These are phyloP conservation scores for Schizopygopsis malacanthus DNA, from an alignment of 2,797 vertebrate genomes.

Conservation along the genomic window DNA sequence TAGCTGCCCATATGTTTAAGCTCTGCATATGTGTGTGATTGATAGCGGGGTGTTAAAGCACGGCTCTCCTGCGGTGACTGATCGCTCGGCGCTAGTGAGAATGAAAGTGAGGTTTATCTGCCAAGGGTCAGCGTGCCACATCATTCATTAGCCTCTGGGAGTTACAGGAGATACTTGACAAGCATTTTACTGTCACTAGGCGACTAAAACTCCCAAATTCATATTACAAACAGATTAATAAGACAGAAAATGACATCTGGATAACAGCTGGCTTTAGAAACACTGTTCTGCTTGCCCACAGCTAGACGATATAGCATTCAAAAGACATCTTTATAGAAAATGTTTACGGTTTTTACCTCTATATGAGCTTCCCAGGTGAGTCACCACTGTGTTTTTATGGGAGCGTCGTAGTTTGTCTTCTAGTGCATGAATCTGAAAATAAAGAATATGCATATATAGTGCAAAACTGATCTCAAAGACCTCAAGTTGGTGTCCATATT, in stretches of 20 bases:
- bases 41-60: slow-evolving; percentile 37
- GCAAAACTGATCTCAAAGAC: neutral
- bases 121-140: slow-evolving; percentile 37
- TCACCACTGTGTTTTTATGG: slow-evolving; percentile 84
- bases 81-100: neutral
- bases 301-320: neutral
- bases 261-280: slow-evolving; percentile 7
- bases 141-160: slow-evolving; percentile 34
- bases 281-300: neutral
- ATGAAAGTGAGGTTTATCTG: slow-evolving; percentile 17
- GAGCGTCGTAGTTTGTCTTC: slow-evolving; percentile 89
- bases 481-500: neutral
- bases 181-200: slow-evolving; percentile 8
- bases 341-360: slow-evolving; percentile 79
- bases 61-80: slow-evolving; percentile 26
- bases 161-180: slow-evolving; percentile 27
- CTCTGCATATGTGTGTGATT: slow-evolving; percentile 42
- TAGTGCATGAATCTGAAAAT: slow-evolving; percentile 87
- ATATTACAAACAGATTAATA: slow-evolving; percentile 15
- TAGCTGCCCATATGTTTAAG: slow-evolving; percentile 40
- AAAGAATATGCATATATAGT: slow-evolving; percentile 52
- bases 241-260: slow-evolving; percentile 21
- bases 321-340: neutral
- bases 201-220: neutral
- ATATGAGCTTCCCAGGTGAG: slow-evolving; percentile 81